Evolutionary conservation across 2,888 invertebrate species (phyloP).

Genomic region (Ferdinandea cuprea): DNA sequence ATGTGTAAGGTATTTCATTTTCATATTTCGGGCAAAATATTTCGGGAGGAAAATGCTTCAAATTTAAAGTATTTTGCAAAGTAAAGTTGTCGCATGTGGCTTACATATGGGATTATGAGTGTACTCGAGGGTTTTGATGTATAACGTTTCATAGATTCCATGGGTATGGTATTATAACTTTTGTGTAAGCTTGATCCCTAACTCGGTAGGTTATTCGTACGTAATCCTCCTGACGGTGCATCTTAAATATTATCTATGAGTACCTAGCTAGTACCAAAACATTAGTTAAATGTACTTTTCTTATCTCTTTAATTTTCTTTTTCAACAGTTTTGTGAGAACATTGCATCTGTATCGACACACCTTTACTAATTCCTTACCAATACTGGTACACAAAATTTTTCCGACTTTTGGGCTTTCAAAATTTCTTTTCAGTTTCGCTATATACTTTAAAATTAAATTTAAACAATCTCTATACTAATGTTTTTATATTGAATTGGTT

Average conservation of each 20-base stretch:
- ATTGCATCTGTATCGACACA: not conserved
- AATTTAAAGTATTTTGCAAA: constrained; percentile 6
- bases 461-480: too few species aligned
- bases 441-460: too few species aligned
- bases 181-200: not conserved
- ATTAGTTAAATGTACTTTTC: not conserved
- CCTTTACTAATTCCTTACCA: too few species aligned
- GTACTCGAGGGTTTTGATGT: constrained; percentile 1
- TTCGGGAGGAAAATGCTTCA: constrained; percentile 8
- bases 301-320: not conserved
- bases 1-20: constrained; percentile 7
- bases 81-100: constrained; percentile 30
- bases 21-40: not conserved
- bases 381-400: too few species aligned
- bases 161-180: not conserved
- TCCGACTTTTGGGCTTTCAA: too few species aligned
- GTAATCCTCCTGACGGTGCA: not conserved
- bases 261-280: not conserved
- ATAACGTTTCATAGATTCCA: not conserved
- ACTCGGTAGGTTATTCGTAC: not conserved
- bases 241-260: not conserved
- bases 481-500: too few species aligned
- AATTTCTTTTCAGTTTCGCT: too few species aligned
- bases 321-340: not conserved
- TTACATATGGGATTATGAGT: constrained; percentile 17